Base-by-base conservation (phyloP, 2,113 vertebrate species). In the Dicrurus megarhynchus region DNA sequence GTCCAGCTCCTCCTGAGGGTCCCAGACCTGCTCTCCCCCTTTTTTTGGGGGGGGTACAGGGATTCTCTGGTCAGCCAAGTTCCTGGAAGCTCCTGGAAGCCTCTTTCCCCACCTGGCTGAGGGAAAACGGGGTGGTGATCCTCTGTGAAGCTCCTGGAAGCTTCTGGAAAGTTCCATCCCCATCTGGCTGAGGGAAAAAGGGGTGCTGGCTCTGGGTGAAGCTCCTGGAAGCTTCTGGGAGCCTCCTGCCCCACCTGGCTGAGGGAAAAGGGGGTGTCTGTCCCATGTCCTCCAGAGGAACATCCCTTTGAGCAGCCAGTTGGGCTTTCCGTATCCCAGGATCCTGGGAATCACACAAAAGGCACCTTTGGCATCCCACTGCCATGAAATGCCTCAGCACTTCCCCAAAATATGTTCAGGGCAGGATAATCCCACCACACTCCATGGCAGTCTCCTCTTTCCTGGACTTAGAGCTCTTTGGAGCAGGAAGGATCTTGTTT, bases 1-100 rank as follows among this genome's bases (percentile, higher is more conserved):
- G 11, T 7, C n/a, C 80, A 12, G 16, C 21, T 50, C 61, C 59
- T 27, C 33, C 47, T 0, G 1, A n/a, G 30, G 39, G 23, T 26
- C 46, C 53, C 56, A 65, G 24, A 30, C 23, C 50, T 26, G 11
- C 64, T 71, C 21, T 17, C 37, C 28, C 46, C 44, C 41, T 76
- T 37, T 7, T 2, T 0, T n/a, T n/a, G n/a, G 0, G 9, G 3
- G 4, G 15, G 11, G 15, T 14, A 22, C 24, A 37, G 30, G 18
- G 28, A 7, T 73, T 41, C 27, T 61, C 56, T 75, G 57, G 19
- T 16, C 57, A 85, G 59, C 46, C 53, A 14, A 67, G 30, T 22
- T 42, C 35, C 81, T 35, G 30, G 30, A 41, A 69, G 16, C 4
- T 33, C 9, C 8, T 61, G 37, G 7, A 42, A 32, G 26, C 9